phyloP scores from a whole-genome alignment of 2,797 vertebrate genomes.

The Oryzias dopingdopingensis region DNA sequence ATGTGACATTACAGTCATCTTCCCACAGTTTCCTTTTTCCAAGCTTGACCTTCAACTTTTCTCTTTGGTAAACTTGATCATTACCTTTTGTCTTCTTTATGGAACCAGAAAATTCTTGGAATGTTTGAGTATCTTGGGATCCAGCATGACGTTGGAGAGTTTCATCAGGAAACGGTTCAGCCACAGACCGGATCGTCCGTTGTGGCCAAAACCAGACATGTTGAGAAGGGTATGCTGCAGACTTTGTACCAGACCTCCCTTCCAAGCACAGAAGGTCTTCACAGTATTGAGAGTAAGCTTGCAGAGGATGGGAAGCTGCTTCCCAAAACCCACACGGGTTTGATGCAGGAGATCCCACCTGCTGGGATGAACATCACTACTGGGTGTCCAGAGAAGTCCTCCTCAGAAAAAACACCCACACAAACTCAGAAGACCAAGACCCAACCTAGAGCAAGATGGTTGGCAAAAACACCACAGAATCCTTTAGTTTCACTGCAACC shows the following conservation, averaged over 20 bases:
- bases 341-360: conserved; percentile 1
- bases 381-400: background rate
- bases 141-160: conserved; percentile 7
- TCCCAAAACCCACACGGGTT: background rate
- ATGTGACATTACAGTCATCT: no score
- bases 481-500: conserved; percentile 26
- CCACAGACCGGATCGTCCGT: conserved; percentile 30
- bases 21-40: no score
- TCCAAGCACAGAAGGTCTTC: conserved; percentile 2
- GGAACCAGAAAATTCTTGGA: conserved; percentile 41
- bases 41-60: no score
- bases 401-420: background rate
- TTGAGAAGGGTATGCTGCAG: conserved; percentile 19
- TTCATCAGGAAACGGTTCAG: conserved; percentile 18
- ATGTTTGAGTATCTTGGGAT: conserved; percentile 33
- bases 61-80: no score
- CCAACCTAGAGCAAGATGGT: conserved; percentile 10
- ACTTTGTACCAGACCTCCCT: conserved; percentile 4
- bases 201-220: conserved; percentile 44
- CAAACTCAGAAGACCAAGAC: background rate
- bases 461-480: conserved; percentile 10
- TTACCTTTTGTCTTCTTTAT: conserved; percentile 4
- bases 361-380: background rate
- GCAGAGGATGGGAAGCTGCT: conserved; percentile 8
- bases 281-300: conserved; percentile 1